Base-by-base conservation (phyloP, 2,797 vertebrate genomes). In the Rhinogobio ventralis region DNA sequence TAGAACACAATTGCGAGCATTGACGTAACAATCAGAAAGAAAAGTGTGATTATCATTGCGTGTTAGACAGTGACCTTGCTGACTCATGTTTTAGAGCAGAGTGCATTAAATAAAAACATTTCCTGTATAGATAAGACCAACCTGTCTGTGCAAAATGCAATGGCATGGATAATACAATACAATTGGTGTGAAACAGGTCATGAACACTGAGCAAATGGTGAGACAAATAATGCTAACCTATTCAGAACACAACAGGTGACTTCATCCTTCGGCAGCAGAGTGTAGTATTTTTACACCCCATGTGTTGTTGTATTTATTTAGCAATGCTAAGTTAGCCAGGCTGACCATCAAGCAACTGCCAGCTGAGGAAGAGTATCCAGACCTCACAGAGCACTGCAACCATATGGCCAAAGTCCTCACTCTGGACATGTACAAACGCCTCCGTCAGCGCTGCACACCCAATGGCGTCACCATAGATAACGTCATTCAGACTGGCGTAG, bases 401-500 rank as follows among this genome's bases (percentile, higher is more conserved):
- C 92, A 95, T 92, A 96, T 96, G 96, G 93, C 95, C 86, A 93
- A 93, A 87, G 90, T 92, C 87, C 91, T 94, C 89, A 95, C 92
- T 85, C 86, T 80, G 90, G 92, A 94, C 79, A 91, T 96, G 89
- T 96, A 95, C 93, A 90, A 86, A 91, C 86, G 85, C 89, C 93
- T 96, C 87, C 88, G 91, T 84, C 87, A 91, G 86, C 88, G 79
- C 85, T 89, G 90, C 19, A 96, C 95, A 0, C 89, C 94, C 89
- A 95, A 42, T 84, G 94, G 96, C 88, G 93, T 95, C 93, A 94
- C 94, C 92, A 79, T 94, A 92, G 92, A 95, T 93, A 86, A 91
- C 89, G 90, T 93, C 93, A 96, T 96, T 94, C 95, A 96, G 94
- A 95, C 95, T 90, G 94, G 96, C 91, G 92, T 96, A 94, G 96